A percentile compares a stretch with the other conserved stretches of the same genome.
Evolutionary conservation across 2,888 invertebrate genomes (phyloP).

Genomic region (Clostera curtula): DNA sequence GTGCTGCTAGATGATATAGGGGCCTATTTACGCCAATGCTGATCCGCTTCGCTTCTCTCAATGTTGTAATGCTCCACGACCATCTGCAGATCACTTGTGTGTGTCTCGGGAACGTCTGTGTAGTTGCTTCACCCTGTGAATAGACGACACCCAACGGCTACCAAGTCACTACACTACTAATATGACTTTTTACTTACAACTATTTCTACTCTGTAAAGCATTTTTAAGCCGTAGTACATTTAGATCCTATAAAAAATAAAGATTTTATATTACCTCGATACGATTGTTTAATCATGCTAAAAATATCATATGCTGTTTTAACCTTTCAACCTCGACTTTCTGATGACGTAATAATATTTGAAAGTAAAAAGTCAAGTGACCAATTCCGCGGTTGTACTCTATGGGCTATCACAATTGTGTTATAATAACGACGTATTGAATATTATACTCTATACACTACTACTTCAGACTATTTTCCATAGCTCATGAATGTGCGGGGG

Average conservation of each 20-base stretch:
- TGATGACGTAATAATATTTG: constrained; percentile 8
- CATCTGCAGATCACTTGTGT: constrained; percentile 22
- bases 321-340: no score
- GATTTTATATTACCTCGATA: no score
- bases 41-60: constrained; percentile 46
- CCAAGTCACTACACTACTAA: constrained; percentile 20
- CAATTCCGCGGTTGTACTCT: no score
- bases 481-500: no score
- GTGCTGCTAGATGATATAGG: no score
- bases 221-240: not conserved
- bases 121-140: constrained; percentile 26
- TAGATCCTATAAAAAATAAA: no score
- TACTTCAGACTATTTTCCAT: no score
- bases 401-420: no score
- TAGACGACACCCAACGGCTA: constrained; percentile 21
- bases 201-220: constrained; percentile 1
- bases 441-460: no score
- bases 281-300: no score
- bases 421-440: no score
- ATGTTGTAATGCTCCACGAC: constrained; percentile 31
- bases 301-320: no score
- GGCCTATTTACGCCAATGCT: constrained; percentile 28
- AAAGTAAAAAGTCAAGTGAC: constrained; percentile 15
- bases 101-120: constrained; percentile 20
- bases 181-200: constrained; percentile 20